Conservation (phyloP, 2,113 vertebrate species). For the Vulpes lagopus region DNA sequence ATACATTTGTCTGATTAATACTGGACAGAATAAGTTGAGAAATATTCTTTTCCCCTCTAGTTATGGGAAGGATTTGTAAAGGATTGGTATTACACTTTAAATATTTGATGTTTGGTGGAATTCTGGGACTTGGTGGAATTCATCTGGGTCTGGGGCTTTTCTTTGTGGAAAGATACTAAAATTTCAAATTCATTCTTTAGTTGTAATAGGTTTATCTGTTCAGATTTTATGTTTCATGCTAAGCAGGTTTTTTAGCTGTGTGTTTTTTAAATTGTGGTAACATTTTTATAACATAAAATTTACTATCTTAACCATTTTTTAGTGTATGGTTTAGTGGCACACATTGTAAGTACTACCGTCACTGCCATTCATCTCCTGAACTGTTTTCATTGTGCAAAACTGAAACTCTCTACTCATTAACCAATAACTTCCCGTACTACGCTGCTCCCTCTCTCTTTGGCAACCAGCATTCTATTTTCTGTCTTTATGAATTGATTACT, state of each 20-base stretch:
- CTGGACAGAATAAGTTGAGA: background rate
- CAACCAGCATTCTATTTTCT: background rate
- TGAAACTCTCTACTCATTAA: background rate
- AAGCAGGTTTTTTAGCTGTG: background rate
- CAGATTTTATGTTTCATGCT: background rate
- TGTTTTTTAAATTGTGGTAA: background rate
- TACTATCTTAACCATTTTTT: background rate
- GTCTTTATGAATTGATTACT: background rate
- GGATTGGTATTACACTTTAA: background rate
- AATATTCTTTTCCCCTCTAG: background rate
- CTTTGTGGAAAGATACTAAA: background rate
- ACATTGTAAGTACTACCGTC: background rate
- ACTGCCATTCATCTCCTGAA: background rate
- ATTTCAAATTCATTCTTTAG: background rate
- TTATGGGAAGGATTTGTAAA: background rate
- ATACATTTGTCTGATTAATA: background rate
- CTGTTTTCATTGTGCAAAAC: background rate
- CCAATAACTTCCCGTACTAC: background rate
- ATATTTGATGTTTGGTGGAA: background rate
- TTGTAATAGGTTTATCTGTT: background rate
- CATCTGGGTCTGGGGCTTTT: background rate
- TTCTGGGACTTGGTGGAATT: background rate
- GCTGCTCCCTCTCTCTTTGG: background rate
- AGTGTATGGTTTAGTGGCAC: background rate
- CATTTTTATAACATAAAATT: background rate